A percentile compares a stretch with the other conserved stretches of the same genome.
Evolutionary conservation across 2,888 invertebrate species (phyloP).

Genomic region (Schizotus pectinicornis): DNA sequence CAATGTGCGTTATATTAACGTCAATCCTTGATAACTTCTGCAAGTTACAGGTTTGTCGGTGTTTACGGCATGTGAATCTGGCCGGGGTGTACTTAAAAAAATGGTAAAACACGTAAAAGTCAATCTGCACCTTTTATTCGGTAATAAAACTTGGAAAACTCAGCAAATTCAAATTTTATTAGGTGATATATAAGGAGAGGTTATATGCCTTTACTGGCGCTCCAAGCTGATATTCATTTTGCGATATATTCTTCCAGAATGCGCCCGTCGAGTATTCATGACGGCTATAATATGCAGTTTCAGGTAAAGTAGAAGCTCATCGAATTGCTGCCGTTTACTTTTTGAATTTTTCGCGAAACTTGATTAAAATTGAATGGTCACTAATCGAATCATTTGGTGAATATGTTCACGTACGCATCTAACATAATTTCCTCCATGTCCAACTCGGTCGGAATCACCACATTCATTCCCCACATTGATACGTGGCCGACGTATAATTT

Average conservation of each 20-base stretch:
- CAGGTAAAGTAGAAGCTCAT: constrained; percentile 24
- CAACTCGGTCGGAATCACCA: not conserved
- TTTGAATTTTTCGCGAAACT: not conserved
- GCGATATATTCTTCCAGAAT: constrained; percentile 31
- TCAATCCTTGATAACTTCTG: too few relatives aligned
- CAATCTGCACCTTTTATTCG: constrained; percentile 31
- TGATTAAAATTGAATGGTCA: not conserved
- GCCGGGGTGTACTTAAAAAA: too few relatives aligned
- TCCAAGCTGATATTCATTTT: constrained; percentile 34
- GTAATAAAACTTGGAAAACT: constrained; percentile 34
- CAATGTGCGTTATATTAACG: too few relatives aligned
- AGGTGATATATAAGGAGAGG: constrained; percentile 35
- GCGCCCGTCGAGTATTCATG: constrained; percentile 24
- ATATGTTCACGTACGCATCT: not conserved
- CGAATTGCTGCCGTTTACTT: too few relatives aligned
- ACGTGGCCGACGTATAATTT: constrained; percentile 8
- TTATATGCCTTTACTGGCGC: constrained; percentile 29
- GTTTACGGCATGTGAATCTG: too few relatives aligned
- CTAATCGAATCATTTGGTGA: not conserved
- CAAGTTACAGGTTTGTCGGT: too few relatives aligned
- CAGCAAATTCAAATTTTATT: constrained; percentile 41
- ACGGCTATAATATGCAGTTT: constrained; percentile 28
- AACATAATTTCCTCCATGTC: not conserved
- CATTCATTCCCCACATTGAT: not conserved
- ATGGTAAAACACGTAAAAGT: constrained; percentile 15